These are phyloP conservation scores for Poecilia latipinna DNA, from an alignment of 2,113 vertebrate species.

Conservation along the genomic window DNA sequence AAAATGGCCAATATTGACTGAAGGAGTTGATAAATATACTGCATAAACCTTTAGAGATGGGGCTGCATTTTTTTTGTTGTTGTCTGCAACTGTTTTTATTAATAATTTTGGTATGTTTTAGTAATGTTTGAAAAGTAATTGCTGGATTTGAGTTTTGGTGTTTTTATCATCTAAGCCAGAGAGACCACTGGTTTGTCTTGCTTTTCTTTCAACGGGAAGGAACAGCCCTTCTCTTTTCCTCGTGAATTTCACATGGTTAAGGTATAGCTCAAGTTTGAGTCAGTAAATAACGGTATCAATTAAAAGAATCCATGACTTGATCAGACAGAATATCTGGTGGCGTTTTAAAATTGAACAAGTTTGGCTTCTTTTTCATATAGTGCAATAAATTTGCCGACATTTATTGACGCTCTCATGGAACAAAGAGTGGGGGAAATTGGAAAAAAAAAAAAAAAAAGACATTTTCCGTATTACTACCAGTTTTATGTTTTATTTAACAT, in stretches of 20 bases:
- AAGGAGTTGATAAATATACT: not conserved
- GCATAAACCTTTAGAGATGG: not conserved
- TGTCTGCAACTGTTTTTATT: not conserved
- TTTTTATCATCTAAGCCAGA: not conserved
- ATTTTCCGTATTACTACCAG: no score
- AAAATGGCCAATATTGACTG: slow-evolving; percentile 33
- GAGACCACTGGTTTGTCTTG: not conserved
- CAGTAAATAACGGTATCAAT: not conserved
- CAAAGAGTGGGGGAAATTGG: no score
- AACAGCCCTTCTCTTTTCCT: not conserved
- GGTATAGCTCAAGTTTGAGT: not conserved
- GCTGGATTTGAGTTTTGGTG: not conserved
- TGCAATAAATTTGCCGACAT: no score
- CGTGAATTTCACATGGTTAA: not conserved
- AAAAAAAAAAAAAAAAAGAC: no score
- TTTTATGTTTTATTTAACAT: no score
- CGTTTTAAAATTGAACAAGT: not conserved
- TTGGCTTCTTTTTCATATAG: no score
- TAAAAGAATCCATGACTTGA: not conserved
- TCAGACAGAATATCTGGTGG: not conserved
- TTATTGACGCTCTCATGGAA: no score
- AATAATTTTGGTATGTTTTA: not conserved
- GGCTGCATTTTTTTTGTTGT: not conserved
- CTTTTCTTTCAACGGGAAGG: not conserved
- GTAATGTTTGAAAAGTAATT: slow-evolving; percentile 1